Conservation (phyloP, 2,888 invertebrate species). For the Dioctria linearis region DNA sequence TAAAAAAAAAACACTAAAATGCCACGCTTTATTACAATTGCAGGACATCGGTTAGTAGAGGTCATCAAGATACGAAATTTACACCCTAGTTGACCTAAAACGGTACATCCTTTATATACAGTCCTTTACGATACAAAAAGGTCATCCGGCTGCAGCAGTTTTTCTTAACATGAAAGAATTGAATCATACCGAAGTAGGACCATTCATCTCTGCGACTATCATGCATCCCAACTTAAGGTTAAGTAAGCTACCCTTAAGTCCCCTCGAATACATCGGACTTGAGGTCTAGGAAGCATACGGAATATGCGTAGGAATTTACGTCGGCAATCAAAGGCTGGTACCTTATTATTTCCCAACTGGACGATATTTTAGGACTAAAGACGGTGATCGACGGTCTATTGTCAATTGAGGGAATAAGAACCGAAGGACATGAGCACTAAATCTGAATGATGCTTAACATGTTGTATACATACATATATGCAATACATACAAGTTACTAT, state of each 20-base stretch:
- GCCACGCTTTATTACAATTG: conserved; percentile 10
- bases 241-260: conserved; percentile 43
- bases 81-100: conserved; percentile 41
- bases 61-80: conserved; percentile 24
- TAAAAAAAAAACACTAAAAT: neutral
- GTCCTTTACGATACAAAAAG: conserved; percentile 9
- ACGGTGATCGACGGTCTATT: conserved; percentile 22
- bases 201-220: conserved; percentile 21
- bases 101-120: conserved; percentile 9
- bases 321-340: conserved; percentile 20
- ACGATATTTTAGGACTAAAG: conserved; percentile 40
- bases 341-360: conserved; percentile 45
- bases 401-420: conserved; percentile 11
- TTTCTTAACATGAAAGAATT: neutral
- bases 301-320: conserved; percentile 43
- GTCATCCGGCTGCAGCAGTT: conserved; percentile 33
- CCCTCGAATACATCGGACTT: conserved; percentile 31
- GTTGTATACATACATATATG: neutral
- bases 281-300: neutral
- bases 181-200: neutral
- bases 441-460: conserved; percentile 24
- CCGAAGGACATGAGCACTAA: conserved; percentile 28
- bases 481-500: conserved; percentile 5
- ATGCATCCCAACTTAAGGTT: conserved; percentile 20
- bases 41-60: neutral